These are phyloP conservation scores for Drosophila repletoides DNA, from an alignment of 1,140 invertebrate genomes.

Conservation along the genomic window DNA sequence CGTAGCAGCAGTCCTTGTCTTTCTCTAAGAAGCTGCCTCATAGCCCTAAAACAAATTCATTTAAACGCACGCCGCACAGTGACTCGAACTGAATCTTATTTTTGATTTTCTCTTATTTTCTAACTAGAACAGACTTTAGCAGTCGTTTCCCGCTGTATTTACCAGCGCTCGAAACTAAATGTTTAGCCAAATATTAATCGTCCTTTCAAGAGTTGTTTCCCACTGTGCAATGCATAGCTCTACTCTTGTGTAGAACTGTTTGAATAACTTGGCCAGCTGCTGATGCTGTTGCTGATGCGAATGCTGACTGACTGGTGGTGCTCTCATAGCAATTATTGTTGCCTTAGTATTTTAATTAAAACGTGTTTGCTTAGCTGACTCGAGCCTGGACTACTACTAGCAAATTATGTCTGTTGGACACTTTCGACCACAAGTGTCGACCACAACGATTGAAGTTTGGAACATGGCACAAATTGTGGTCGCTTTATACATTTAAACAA, in stretches of 20 bases:
- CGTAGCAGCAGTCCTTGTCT: neutral
- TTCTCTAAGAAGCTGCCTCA: neutral
- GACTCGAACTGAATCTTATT: no score
- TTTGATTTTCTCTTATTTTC: no score
- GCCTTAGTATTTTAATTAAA: constrained; percentile 80
- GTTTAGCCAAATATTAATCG: no score
- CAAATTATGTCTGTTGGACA: constrained; percentile 45
- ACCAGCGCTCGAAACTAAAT: no score
- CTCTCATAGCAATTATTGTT: constrained; percentile 58
- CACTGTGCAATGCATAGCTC: no score
- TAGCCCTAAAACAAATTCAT: constrained; percentile 32
- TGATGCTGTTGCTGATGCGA: neutral
- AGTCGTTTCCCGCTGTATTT: no score
- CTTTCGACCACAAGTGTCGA: constrained; percentile 30
- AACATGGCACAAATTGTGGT: constrained; percentile 34
- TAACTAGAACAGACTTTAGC: no score
- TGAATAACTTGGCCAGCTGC: neutral
- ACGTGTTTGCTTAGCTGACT: constrained; percentile 60
- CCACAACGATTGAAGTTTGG: constrained; percentile 26
- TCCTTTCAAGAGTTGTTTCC: no score
- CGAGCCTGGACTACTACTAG: neutral
- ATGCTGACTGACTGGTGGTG: neutral
- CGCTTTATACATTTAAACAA: constrained; percentile 29
- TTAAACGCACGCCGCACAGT: constrained; percentile 4
- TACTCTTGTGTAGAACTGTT: no score